These are phyloP conservation scores for Stratiomys singularior DNA, from an alignment of 2,888 invertebrate species.

Conservation along the genomic window DNA sequence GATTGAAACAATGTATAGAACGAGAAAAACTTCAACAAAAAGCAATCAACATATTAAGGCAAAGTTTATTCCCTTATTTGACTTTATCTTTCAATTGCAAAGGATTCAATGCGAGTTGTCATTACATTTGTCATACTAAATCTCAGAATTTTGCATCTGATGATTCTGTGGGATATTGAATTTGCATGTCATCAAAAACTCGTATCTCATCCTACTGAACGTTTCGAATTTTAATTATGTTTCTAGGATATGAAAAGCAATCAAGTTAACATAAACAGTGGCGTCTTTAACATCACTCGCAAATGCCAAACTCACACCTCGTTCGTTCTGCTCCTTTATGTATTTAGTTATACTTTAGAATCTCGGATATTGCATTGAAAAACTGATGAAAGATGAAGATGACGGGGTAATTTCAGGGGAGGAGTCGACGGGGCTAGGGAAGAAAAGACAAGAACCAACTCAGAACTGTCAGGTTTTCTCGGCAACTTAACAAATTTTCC, in stretches of 20 bases:
- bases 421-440: neutral
- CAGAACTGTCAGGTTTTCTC: constrained; percentile 7
- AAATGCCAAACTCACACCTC: constrained; percentile 13
- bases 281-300: constrained; percentile 17
- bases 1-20: too few relatives aligned
- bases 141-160: neutral
- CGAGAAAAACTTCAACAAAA: too few relatives aligned
- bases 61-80: too few relatives aligned
- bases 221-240: constrained; percentile 23
- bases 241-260: constrained; percentile 35
- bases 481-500: constrained; percentile 19
- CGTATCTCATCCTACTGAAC: neutral
- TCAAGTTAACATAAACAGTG: constrained; percentile 31
- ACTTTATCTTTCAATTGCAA: too few relatives aligned
- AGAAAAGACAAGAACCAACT: neutral
- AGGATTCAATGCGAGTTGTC: too few relatives aligned
- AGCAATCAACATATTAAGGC: too few relatives aligned
- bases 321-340: too few relatives aligned
- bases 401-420: neutral
- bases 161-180: neutral
- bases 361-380: constrained; percentile 14
- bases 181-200: neutral
- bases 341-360: too few relatives aligned
- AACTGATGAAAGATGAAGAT: neutral
- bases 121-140: neutral